Base-by-base conservation (phyloP, 2,888 invertebrate species). In the Drosophila nr. fundita region DNA sequence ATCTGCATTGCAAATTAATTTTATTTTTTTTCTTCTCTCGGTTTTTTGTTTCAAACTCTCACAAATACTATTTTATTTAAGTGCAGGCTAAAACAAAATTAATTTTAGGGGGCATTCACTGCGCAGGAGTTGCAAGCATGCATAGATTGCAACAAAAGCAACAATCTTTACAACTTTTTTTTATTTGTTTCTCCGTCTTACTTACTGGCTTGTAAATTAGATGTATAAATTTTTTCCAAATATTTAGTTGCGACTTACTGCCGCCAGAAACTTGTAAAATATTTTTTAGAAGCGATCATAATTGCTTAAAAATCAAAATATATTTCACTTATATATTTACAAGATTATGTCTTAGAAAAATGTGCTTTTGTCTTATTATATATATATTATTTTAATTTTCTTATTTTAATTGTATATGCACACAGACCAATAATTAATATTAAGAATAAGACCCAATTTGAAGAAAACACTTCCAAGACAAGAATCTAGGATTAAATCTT, bases 1-100 rank as follows among this genome's bases (percentile, higher is more conserved):
- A 87, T 87, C 86, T 83, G 84, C 82, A 84, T 82, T 83, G 87
- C 84, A 83, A 83, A 83, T 83, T 83, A 84, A 76, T 83, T 83
- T 86, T 67, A 55, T 61, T 54, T 55, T 49, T 40, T 21, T 29
- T 27, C 36, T 13, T 24, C 24, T 11, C 30, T 21, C n/a, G 4
- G 18, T 40, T 29, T 55, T 60, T 53, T 66, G 55, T 61, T 53
- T 59, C 30, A 59, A 38, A 49, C 78, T 69, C 65, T 72, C 79
- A 65, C 82, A 82, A 83, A 84, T 79, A 87, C 87, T 82, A 82
- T 82, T 82, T 79, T 75, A 87, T 87, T 87, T 77, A 58, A 85
- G 83, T 80, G 80, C 45, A 15, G 42, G 48, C 21, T 24, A 29
- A 32, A 34, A 48, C 30, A 40, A 27, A 40, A 27, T 29, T 52